These are phyloP conservation scores for Sarcophaga carnaria DNA, from an alignment of 2,888 invertebrate species.

Conservation along the genomic window DNA sequence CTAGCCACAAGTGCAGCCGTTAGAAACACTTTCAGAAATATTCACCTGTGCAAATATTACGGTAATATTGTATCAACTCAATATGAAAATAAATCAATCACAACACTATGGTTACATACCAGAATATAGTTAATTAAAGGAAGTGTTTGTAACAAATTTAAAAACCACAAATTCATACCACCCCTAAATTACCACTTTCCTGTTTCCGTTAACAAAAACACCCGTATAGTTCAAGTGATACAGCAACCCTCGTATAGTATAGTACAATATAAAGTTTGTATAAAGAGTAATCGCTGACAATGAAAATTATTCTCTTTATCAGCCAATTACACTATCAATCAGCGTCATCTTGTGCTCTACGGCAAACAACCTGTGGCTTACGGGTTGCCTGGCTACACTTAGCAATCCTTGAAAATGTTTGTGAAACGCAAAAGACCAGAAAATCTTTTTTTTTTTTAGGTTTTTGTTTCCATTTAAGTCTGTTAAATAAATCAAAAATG, in stretches of 20 bases:
- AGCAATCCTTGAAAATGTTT: not conserved
- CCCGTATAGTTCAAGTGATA: not conserved
- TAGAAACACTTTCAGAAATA: not conserved
- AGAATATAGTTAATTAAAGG: not conserved
- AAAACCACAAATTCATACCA: constrained; percentile 29
- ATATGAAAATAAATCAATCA: constrained; percentile 6
- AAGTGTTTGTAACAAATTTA: constrained; percentile 15
- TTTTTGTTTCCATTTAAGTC: not conserved
- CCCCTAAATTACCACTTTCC: constrained; percentile 13
- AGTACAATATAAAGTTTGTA: no score
- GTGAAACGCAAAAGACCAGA: not conserved
- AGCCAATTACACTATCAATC: no score
- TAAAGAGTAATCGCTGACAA: not conserved
- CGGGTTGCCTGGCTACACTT: not conserved
- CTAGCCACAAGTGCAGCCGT: not conserved
- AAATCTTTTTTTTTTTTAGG: not conserved
- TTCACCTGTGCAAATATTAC: constrained; percentile 45
- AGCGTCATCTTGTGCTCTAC: no score
- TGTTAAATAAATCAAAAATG: no score
- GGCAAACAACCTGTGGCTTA: not conserved
- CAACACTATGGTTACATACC: constrained; percentile 29
- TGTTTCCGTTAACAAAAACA: not conserved
- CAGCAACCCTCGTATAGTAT: no score
- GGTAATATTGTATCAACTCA: not conserved
- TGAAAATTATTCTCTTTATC: no score